A percentile compares a stretch with the other conserved stretches of the same genome.
Conservation (phyloP, 92 coral and sea anemone genomes). For the Scolanthus callimorphus region DNA sequence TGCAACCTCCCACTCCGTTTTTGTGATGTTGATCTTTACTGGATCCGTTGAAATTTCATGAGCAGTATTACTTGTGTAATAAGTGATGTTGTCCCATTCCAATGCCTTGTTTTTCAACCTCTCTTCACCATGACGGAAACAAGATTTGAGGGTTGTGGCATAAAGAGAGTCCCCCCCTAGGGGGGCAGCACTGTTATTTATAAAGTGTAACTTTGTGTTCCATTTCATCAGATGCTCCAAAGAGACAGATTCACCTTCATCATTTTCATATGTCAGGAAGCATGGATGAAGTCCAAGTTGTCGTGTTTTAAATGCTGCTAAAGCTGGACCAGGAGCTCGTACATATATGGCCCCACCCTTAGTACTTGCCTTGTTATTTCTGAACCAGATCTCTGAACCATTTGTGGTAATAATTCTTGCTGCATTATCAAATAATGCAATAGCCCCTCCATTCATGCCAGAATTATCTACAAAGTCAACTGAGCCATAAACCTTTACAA, state of each 20-base stretch:
- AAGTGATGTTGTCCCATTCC: constrained; percentile 22
- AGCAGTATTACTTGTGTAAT: neutral
- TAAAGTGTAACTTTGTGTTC: constrained; percentile 28
- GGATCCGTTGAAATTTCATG: constrained; percentile 56
- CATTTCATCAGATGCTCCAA: constrained; percentile 12
- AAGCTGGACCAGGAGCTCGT: constrained; percentile 34
- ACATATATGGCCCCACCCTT: constrained; percentile 66
- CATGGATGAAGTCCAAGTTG: constrained; percentile 28
- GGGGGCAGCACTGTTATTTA: constrained; percentile 21
- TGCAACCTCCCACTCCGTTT: constrained; percentile 20
- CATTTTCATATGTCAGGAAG: constrained; percentile 29
- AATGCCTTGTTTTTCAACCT: constrained; percentile 11
- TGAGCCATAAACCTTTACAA: constrained; percentile 20
- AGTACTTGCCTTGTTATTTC: constrained; percentile 20
- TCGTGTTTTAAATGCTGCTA: constrained; percentile 36
- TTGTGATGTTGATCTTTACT: constrained; percentile 7
- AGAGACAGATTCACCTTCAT: neutral
- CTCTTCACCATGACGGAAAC: constrained; percentile 12
- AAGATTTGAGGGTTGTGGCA: constrained; percentile 44
- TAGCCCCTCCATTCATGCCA: constrained; percentile 51
- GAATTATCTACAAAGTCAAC: constrained; percentile 18
- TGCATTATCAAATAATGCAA: constrained; percentile 49
- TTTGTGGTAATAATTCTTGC: constrained; percentile 31
- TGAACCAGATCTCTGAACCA: constrained; percentile 19
- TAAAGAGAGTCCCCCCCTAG: constrained; percentile 41